Base-by-base conservation (phyloP, 2,888 invertebrate genomes). In the Andrena marginata region DNA sequence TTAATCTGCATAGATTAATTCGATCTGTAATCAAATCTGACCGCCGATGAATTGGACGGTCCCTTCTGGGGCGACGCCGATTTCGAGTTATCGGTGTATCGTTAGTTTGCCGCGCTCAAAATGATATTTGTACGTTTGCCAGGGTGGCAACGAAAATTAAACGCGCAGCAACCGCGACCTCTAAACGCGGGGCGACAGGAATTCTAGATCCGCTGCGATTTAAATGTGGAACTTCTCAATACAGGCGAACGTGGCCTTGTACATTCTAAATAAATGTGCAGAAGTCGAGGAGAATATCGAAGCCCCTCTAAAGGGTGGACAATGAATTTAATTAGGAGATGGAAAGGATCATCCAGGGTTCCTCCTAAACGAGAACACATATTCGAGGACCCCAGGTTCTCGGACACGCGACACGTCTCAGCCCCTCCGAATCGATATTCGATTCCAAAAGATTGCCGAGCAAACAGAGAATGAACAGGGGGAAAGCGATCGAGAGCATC, bases 1-100 rank as follows among this genome's bases (percentile, higher is more conserved):
- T 80, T 80, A 80, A 80, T 80, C 80, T 80, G 80, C 80, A 80
- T 80, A 80, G 80, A 80, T 80, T 80, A 80, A 80, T 80, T 79
- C 72, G 80, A 80, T 80, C 80, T 80, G 80, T 80, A 80, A 80
- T 80, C 80, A 80, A 80, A 80, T 78, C 80, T 80, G 80, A 78
- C 80, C 80, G 63, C 72, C 79, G 72, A 79, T 80, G 80, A 80
- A 79, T 80, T 68, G 62, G 62, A 23, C 79, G 68, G 67, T 29
- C 79, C 67, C 79, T 63, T 80, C 67, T 72, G 54, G 71, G 7
- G 54, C 70, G 79, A 72, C 49, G 71, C 64, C 72, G 62, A 80
- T 68, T 80, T 68, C 79, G 31, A 77, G 65, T 77, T 71, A 80
- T 78, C 71, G 68, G 63, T 48, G 26, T 64, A 31, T 63, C 68